phyloP scores from a whole-genome alignment of 1,140 invertebrate genomes.

The Pogonomyrmex barbatus region DNA sequence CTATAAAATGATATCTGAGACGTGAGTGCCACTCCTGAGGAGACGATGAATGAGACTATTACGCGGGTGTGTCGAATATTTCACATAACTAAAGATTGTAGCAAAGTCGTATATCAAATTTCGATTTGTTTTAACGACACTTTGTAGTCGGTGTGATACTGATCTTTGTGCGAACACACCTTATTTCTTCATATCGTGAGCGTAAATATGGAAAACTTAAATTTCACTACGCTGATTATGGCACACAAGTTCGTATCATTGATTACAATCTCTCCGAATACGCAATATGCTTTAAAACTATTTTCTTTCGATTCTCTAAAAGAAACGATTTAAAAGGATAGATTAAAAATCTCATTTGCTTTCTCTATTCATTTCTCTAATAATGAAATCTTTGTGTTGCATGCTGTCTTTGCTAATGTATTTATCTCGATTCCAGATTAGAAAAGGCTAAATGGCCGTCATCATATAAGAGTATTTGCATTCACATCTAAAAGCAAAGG shows the following conservation, averaged over 20 bases:
- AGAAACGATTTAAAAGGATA: background rate
- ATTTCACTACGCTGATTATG: background rate
- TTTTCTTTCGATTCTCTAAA: background rate
- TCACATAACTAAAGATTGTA: conserved; percentile 57
- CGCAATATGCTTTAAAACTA: background rate
- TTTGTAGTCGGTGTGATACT: conserved; percentile 53
- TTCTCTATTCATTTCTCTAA: background rate
- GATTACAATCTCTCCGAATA: background rate
- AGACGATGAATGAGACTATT: conserved; percentile 48
- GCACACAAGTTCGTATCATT: background rate
- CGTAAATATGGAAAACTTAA: conserved; percentile 42
- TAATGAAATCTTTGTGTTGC: background rate
- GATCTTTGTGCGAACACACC: conserved; percentile 63
- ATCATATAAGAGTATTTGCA: background rate
- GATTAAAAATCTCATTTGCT: background rate
- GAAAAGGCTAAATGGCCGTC: background rate
- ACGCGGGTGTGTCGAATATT: conserved; percentile 64
- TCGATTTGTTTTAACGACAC: conserved; percentile 63
- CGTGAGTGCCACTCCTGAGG: conserved; percentile 43
- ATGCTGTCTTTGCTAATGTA: background rate
- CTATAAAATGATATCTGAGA: conserved; percentile 42
- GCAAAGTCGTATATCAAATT: conserved; percentile 63
- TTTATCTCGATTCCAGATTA: background rate
- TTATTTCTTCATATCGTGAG: conserved; percentile 47
- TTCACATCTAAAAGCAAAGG: background rate